Percentiles rank a stretch among this genome's conserved stretches.
phyloP scores from a whole-genome alignment of 2,888 invertebrate genomes.

The Trimorus sp. region DNA sequence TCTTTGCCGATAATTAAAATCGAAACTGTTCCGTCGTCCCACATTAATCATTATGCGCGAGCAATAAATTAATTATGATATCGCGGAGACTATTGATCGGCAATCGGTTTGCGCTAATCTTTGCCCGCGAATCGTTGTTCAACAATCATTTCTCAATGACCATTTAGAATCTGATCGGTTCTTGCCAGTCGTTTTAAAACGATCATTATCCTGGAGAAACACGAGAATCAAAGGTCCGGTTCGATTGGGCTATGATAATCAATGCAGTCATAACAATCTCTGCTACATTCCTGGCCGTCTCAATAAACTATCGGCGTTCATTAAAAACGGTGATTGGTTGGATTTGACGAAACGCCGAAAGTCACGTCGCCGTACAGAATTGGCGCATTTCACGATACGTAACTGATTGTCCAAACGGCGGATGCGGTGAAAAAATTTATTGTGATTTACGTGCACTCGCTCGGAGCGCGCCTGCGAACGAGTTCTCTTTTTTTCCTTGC shows the following conservation, averaged over 20 bases:
- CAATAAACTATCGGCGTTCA: constrained; percentile 35
- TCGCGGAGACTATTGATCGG: too few relatives aligned
- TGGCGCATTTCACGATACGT: constrained; percentile 22
- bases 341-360: constrained; percentile 38
- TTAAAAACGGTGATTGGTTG: constrained; percentile 38
- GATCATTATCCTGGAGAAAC: background rate
- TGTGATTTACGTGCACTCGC: constrained; percentile 31
- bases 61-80: too few relatives aligned
- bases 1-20: too few relatives aligned
- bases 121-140: too few relatives aligned
- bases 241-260: constrained; percentile 38
- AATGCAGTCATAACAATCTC: constrained; percentile 37
- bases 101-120: too few relatives aligned
- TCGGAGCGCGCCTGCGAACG: constrained; percentile 6
- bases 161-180: too few relatives aligned
- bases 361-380: constrained; percentile 31
- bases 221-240: constrained; percentile 23
- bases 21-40: too few relatives aligned
- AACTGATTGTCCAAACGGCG: constrained; percentile 24
- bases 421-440: constrained; percentile 19
- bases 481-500: constrained; percentile 16
- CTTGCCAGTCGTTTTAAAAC: too few relatives aligned
- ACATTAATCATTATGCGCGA: too few relatives aligned
- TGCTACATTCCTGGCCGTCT: constrained; percentile 24
- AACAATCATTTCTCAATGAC: too few relatives aligned